Evolutionary conservation across 1,140 invertebrate genomes (phyloP).

Genomic region (Drosophila saltans): DNA sequence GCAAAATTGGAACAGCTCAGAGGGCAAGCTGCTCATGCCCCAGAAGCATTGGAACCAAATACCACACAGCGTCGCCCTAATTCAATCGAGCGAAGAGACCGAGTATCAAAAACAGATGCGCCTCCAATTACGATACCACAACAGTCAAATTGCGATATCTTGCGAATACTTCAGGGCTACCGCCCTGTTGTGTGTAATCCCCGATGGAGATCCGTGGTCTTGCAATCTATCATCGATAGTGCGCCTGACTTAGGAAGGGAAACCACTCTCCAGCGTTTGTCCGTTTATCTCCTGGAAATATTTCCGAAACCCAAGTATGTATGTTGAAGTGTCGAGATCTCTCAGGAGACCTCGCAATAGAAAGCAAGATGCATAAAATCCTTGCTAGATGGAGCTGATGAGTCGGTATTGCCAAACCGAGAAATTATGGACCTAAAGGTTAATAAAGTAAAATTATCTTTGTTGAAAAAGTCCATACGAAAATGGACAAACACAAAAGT

Average conservation of each 20-base stretch:
- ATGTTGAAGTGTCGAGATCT: conserved; percentile 14
- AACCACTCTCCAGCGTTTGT: conserved; percentile 19
- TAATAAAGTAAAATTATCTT: too few relatives aligned
- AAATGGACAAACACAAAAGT: too few relatives aligned
- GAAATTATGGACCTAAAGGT: too few relatives aligned
- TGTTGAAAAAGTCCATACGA: too few relatives aligned
- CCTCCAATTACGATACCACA: too few relatives aligned
- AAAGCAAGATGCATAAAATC: conserved; percentile 25
- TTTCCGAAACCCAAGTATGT: conserved; percentile 15
- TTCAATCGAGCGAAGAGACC: too few relatives aligned
- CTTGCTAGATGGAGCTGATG: too few relatives aligned
- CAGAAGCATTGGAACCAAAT: neutral
- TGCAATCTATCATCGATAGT: conserved; percentile 17
- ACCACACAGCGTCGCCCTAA: too few relatives aligned
- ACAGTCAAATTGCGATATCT: too few relatives aligned
- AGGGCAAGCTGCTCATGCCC: conserved; percentile 9
- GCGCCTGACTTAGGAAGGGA: neutral
- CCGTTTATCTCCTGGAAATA: conserved; percentile 6
- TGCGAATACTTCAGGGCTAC: too few relatives aligned
- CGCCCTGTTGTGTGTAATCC: neutral
- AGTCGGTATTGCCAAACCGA: too few relatives aligned
- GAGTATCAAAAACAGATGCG: too few relatives aligned
- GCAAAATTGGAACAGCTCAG: conserved; percentile 21
- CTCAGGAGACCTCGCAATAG: conserved; percentile 2
- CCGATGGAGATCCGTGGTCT: conserved; percentile 9